A percentile compares a stretch with the other conserved stretches of the same genome.
Conservation (phyloP, 2,797 vertebrate species). For the Pristis pectinata region DNA sequence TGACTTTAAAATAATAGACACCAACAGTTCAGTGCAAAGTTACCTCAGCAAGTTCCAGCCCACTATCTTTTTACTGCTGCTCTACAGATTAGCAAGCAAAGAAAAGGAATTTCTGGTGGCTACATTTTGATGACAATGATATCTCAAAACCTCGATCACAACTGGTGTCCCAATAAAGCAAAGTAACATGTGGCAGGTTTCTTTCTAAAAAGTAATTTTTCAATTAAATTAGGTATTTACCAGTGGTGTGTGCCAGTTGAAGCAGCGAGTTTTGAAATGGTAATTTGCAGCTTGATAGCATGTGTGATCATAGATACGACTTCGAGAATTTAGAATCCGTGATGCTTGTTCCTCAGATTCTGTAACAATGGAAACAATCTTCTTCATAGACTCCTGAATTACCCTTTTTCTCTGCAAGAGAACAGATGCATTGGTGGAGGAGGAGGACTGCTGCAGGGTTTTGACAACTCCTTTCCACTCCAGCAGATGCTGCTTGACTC, state of each 20-base stretch:
- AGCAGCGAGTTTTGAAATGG: constrained; percentile 78
- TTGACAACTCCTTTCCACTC: too few relatives aligned
- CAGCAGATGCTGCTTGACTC: too few relatives aligned
- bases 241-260: constrained; percentile 79
- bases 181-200: neutral
- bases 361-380: constrained; percentile 62
- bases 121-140: neutral
- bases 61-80: neutral
- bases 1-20: too few relatives aligned
- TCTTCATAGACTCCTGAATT: constrained; percentile 62
- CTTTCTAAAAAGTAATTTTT: neutral
- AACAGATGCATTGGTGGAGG: neutral
- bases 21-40: too few relatives aligned
- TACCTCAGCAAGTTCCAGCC: too few relatives aligned
- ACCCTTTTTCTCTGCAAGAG: constrained; percentile 61
- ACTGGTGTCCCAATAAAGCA: neutral
- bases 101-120: neutral
- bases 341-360: constrained; percentile 45
- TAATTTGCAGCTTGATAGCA: constrained; percentile 68
- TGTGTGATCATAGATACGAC: constrained; percentile 58
- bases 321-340: constrained; percentile 56
- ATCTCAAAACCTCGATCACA: neutral
- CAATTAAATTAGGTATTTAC: constrained; percentile 52
- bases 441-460: neutral
- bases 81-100: neutral